Evolutionary conservation across 2,113 vertebrate genomes (phyloP), one percentile per base, ranked within the genome.

Genomic region (Tauraco erythrolophus): DNA sequence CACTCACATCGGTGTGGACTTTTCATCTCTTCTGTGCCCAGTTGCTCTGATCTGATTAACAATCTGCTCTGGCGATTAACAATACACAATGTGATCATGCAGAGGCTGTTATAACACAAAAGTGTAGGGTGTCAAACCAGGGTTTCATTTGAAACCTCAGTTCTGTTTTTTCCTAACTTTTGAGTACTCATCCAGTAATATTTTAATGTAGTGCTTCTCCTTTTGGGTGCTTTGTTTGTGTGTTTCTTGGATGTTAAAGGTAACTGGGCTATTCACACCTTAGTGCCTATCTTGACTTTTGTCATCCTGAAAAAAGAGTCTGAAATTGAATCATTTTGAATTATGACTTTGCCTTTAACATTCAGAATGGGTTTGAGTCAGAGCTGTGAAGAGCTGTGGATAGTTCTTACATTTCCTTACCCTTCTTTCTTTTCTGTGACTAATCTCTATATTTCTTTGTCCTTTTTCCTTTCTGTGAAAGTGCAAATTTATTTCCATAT

Each of bases 51-150:
- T 43, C 30, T 83, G 45, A n/a, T n/a, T n/a, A n/a, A n/a, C n/a
- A n/a, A n/a, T n/a, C n/a, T n/a, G 45, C 19, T 45, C 11, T 28
- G 7, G 11, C 0, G 0, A 84, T 41, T 56, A 84, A 58, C 15
- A 92, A 61, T 95, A 81, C 28, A 27, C 7, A 46, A 4, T 37
- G 14, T 57, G 6, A 28, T 41, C 28, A 69, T n/a, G 11, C 17
- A 57, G 50, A 83, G 6, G 9, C 2, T 68, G 11, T 46, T 89
- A 22, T 50, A 35, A 66, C 16, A 7, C 0, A 1, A n/a, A 62
- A 82, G 9, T 46, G 8, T 19, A 78, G 3, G 5, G 3, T 37
- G 21, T 33, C 10, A n/a, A 66, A 54, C 10, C 0, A 0, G 7
- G 27, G 5, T 68, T 68, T 16, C 2, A 18, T 46, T 7, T 78